Percentiles rank a stretch among this genome's conserved stretches.
phyloP scores from a whole-genome alignment of 2,888 invertebrate species.

The Heliothis peltigera region DNA sequence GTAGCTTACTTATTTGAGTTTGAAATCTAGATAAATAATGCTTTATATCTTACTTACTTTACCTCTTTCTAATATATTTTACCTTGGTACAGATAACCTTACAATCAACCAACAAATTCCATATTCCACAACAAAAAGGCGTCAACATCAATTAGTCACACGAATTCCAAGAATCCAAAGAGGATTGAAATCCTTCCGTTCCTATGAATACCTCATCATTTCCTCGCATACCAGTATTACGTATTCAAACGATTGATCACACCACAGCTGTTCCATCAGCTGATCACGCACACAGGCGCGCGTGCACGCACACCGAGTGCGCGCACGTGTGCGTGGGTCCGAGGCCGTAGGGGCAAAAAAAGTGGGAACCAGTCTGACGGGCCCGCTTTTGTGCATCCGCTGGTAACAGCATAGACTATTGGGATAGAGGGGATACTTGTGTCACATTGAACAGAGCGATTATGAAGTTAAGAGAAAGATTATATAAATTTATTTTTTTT shows the following conservation, averaged over 20 bases:
- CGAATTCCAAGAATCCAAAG: conserved; percentile 42
- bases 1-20: too few relatives aligned
- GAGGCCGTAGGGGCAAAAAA: conserved; percentile 77
- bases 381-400: conserved; percentile 79
- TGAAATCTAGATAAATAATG: too few relatives aligned
- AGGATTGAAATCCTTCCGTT: conserved; percentile 23
- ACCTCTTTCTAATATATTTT: not conserved
- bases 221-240: conserved; percentile 63
- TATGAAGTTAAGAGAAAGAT: not conserved
- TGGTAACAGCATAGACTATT: conserved; percentile 53
- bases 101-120: conserved; percentile 14
- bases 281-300: conserved; percentile 76
- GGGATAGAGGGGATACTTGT: conserved; percentile 24
- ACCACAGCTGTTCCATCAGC: conserved; percentile 83
- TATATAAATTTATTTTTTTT: too few relatives aligned
- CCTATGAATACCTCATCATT: conserved; percentile 45
- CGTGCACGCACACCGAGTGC: conserved; percentile 59
- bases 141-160: conserved; percentile 43
- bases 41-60: too few relatives aligned
- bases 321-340: conserved; percentile 60
- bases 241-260: conserved; percentile 70
- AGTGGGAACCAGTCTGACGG: conserved; percentile 80
- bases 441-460: not conserved
- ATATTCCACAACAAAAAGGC: conserved; percentile 15
- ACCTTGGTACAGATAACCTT: not conserved